Evolutionary conservation across 2,888 invertebrate species (phyloP), one percentile per base, ranked within the genome.

Genomic region (Drosophila neonasuta): DNA sequence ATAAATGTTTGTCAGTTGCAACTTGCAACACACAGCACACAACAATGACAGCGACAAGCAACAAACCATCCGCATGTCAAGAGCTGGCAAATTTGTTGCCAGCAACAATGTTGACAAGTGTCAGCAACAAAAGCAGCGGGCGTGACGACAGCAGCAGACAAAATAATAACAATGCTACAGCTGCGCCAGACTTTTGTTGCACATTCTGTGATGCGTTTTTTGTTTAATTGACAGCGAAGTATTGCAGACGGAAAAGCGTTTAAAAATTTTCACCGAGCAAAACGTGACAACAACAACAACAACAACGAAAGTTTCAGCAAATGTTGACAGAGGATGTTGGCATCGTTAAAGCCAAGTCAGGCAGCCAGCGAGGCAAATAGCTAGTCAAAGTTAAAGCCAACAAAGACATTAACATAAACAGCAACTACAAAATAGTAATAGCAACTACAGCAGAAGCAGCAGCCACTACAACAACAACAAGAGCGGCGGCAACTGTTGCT

Each of bases 351-450:
- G n/a, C 24, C n/a, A 7, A 30, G 39, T 2, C 13, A 52, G 39
- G 6, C 13, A 52, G 42, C 4, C 15, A 41, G 63, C 30, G 5
- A 64, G 48, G 34, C 34, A 15, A 42, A 44, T 15, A 55, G 20
- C 15, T 17, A 45, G 42, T 34, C n/a, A 45, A 41, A 11, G 58
- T 13, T 29, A 4, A 49, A 62, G 8, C 46, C 42, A 73, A 69
- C 54, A 74, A 57, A 69, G 66, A 57, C 57, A 74, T 74, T 60
- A 68, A 61, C 61, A 62, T 58, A 32, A 49, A 24, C 57, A 57
- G 20, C 17, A 54, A 32, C 32, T 54, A n/a, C 15, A 34, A 29
- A 29, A 15, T 24, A 29, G 11, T 8, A 34, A 8, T 7, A 17
- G 10, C 20, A 11, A 11, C 45, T 11, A 20, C 39, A 62, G 15